These are phyloP conservation scores for Agelastica alni DNA, from an alignment of 2,888 invertebrate genomes.

Conservation along the genomic window DNA sequence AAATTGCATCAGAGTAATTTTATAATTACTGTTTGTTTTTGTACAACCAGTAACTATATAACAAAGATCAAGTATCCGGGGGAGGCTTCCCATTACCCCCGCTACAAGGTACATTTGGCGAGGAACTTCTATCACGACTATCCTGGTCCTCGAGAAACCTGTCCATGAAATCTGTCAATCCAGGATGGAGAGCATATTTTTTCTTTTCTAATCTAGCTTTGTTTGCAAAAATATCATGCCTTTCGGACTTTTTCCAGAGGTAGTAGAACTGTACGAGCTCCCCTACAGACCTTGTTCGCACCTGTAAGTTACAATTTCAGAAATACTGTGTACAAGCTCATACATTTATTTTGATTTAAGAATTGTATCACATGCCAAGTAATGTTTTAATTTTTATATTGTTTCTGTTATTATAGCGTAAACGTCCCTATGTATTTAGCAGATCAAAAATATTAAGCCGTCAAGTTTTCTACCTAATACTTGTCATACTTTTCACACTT, in stretches of 20 bases:
- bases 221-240: slow-evolving; percentile 91
- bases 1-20: neutral
- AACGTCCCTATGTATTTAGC: too few relatives aligned
- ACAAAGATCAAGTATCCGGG: slow-evolving; percentile 38
- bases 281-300: slow-evolving; percentile 91
- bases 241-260: slow-evolving; percentile 98
- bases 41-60: slow-evolving; percentile 36
- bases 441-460: too few relatives aligned
- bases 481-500: too few relatives aligned
- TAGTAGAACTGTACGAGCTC: slow-evolving; percentile 96
- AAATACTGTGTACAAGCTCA: too few relatives aligned
- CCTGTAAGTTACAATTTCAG: too few relatives aligned
- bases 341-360: too few relatives aligned
- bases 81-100: slow-evolving; percentile 33
- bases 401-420: too few relatives aligned
- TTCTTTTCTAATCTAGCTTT: slow-evolving; percentile 89
- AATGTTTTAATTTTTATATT: too few relatives aligned
- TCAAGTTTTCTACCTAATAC: too few relatives aligned
- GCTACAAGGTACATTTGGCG: slow-evolving; percentile 66
- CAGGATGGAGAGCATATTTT: slow-evolving; percentile 89
- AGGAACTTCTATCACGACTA: slow-evolving; percentile 69
- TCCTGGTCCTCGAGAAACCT: slow-evolving; percentile 88
- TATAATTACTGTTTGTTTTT: slow-evolving; percentile 12
- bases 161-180: slow-evolving; percentile 93
- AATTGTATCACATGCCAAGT: too few relatives aligned